Percentiles rank a stretch among this genome's conserved stretches.
These are phyloP conservation scores for Crocodylus rhombifer DNA, from an alignment of 2,797 vertebrate genomes.

Conservation along the genomic window DNA sequence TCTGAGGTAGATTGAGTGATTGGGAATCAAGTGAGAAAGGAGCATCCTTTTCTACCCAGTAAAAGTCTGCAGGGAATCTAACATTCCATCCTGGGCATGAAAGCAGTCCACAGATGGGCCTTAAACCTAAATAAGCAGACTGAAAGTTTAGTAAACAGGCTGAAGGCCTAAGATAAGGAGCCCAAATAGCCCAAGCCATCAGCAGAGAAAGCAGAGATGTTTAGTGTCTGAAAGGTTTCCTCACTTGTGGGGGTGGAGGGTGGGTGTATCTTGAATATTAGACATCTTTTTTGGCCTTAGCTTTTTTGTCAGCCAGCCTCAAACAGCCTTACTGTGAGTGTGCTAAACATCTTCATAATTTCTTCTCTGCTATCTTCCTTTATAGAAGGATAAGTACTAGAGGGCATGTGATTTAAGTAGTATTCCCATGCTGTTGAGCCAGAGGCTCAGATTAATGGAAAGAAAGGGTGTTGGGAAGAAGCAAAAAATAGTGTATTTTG, in stretches of 20 bases:
- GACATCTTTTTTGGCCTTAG: neutral
- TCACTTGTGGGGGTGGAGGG: neutral
- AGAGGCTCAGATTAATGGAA: neutral
- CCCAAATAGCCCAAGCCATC: neutral
- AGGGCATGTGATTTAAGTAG: neutral
- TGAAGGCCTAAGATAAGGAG: neutral
- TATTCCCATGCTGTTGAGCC: neutral
- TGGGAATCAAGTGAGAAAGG: neutral
- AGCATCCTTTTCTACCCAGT: neutral
- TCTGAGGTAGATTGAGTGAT: neutral
- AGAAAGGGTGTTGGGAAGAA: neutral
- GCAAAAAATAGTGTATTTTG: accelerated
- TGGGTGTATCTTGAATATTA: neutral
- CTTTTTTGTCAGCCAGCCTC: neutral
- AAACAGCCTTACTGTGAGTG: neutral
- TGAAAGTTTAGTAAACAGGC: neutral
- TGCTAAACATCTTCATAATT: neutral
- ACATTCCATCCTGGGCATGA: neutral
- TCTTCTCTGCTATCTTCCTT: neutral
- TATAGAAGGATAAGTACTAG: neutral
- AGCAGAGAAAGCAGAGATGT: accelerated
- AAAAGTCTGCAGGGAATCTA: neutral
- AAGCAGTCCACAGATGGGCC: neutral
- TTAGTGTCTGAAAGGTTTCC: neutral
- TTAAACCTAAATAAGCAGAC: neutral